Conservation (phyloP, 2,888 invertebrate species). For the Drosophila pseudotakahashii region DNA sequence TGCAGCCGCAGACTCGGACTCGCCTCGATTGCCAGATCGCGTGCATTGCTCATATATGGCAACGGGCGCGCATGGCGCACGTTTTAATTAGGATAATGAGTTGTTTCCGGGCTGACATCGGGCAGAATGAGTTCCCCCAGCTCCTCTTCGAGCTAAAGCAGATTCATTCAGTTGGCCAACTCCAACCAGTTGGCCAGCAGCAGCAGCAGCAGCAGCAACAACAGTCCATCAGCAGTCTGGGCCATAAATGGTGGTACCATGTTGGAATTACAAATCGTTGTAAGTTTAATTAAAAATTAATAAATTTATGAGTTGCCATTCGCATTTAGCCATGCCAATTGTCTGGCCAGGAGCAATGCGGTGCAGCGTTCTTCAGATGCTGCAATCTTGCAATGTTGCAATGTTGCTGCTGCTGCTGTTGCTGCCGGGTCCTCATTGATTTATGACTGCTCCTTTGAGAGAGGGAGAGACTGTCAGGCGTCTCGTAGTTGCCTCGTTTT, state of each 20-base stretch:
- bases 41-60: slow-evolving; percentile 81
- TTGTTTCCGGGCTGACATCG: slow-evolving; percentile 80
- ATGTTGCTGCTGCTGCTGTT: slow-evolving; percentile 17
- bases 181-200: slow-evolving; percentile 7
- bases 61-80: slow-evolving; percentile 79
- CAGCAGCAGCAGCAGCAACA: no score
- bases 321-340: slow-evolving; percentile 80
- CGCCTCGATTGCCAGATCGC: slow-evolving; percentile 81
- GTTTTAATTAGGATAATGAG: slow-evolving; percentile 84
- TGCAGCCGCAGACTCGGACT: slow-evolving; percentile 50
- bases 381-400: slow-evolving; percentile 24
- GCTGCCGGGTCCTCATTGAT: slow-evolving; percentile 46
- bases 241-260: slow-evolving; percentile 61
- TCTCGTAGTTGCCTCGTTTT: slow-evolving; percentile 26
- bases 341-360: slow-evolving; percentile 51
- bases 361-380: slow-evolving; percentile 29
- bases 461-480: slow-evolving; percentile 68
- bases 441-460: slow-evolving; percentile 50
- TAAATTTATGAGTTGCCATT: slow-evolving; percentile 78
- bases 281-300: slow-evolving; percentile 79
- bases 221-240: slow-evolving; percentile 43
- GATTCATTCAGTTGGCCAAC: slow-evolving; percentile 48
- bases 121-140: slow-evolving; percentile 24
- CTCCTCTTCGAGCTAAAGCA: background rate
- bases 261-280: slow-evolving; percentile 77